A percentile compares a stretch with the other conserved stretches of the same genome.
Evolutionary conservation across 2,797 vertebrate species (phyloP).

Genomic region (Dendrocincla fuliginosa): DNA sequence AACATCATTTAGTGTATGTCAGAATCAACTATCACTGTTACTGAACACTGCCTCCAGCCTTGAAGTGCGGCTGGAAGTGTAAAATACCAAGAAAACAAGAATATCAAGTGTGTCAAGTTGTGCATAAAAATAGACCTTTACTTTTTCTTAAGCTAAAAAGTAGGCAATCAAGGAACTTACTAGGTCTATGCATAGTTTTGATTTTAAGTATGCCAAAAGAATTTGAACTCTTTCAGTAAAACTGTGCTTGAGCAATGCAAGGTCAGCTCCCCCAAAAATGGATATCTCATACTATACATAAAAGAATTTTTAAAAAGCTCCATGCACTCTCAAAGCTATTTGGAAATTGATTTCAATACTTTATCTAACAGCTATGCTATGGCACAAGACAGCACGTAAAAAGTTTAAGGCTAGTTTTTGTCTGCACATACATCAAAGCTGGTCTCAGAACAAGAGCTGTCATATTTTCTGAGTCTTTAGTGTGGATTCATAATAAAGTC

Average conservation of each 20-base stretch:
- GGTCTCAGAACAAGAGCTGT: not conserved
- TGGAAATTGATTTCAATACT: not conserved
- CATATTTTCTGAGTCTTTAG: not conserved
- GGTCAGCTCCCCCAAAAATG: not conserved
- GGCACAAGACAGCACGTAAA: constrained; percentile 14
- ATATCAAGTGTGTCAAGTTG: not conserved
- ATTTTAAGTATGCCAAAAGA: not conserved
- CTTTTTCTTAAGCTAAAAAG: constrained; percentile 3
- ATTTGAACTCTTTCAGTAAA: not conserved
- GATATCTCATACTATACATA: not conserved
- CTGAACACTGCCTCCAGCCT: not conserved
- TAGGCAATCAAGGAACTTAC: constrained; percentile 7
- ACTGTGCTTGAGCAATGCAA: not conserved
- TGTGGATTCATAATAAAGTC: not conserved
- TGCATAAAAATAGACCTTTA: constrained; percentile 16
- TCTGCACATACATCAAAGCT: not conserved
- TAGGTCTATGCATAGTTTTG: constrained; percentile 46
- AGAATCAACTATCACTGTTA: not conserved
- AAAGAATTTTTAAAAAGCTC: not conserved
- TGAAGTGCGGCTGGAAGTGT: not conserved
- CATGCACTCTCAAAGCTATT: not conserved
- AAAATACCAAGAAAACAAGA: not conserved
- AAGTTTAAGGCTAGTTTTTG: constrained; percentile 57
- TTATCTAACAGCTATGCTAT: constrained; percentile 1
- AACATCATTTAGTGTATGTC: not conserved